Percentiles rank a stretch among this genome's conserved stretches.
phyloP scores from a whole-genome alignment of 1,140 invertebrate genomes.

The Drosophila seguyi region DNA sequence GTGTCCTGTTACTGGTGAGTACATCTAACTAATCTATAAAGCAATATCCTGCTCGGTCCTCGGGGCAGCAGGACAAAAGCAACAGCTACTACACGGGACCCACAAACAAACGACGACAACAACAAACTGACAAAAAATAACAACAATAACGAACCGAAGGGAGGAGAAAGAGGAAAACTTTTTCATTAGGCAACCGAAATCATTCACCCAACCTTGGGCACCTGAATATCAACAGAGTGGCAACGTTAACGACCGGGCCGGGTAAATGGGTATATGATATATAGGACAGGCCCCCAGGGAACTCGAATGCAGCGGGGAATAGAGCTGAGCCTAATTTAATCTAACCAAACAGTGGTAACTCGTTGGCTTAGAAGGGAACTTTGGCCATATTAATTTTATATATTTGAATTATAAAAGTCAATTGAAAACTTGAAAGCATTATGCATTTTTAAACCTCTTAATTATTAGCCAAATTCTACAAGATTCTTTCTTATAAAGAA shows the following conservation, averaged over 20 bases:
- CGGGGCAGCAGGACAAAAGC: slow-evolving; percentile 27
- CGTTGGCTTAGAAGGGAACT: not conserved
- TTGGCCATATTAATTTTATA: not conserved
- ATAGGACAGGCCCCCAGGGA: slow-evolving; percentile 13
- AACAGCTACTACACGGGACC: slow-evolving; percentile 41
- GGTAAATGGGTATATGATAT: slow-evolving; percentile 20
- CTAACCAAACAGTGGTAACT: slow-evolving; percentile 8
- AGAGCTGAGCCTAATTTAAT: slow-evolving; percentile 21
- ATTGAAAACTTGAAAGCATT: no score
- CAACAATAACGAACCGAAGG: not conserved
- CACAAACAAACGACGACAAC: slow-evolving; percentile 10
- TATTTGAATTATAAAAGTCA: not conserved
- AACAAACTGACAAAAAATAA: slow-evolving; percentile 11
- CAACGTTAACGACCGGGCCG: slow-evolving; percentile 8
- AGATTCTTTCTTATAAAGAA: no score
- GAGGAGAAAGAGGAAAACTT: slow-evolving; percentile 33
- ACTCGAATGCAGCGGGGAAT: not conserved
- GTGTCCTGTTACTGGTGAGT: slow-evolving; percentile 90
- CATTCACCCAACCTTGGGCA: slow-evolving; percentile 42
- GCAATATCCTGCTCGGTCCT: slow-evolving; percentile 7
- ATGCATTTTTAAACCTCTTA: no score
- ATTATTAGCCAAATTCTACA: no score
- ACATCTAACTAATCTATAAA: not conserved
- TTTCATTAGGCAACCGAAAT: slow-evolving; percentile 58
- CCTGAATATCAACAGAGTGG: slow-evolving; percentile 43